Conservation (phyloP, 35 echinoderm and acorn worm species). For the Strongylocentrotus purpuratus region DNA sequence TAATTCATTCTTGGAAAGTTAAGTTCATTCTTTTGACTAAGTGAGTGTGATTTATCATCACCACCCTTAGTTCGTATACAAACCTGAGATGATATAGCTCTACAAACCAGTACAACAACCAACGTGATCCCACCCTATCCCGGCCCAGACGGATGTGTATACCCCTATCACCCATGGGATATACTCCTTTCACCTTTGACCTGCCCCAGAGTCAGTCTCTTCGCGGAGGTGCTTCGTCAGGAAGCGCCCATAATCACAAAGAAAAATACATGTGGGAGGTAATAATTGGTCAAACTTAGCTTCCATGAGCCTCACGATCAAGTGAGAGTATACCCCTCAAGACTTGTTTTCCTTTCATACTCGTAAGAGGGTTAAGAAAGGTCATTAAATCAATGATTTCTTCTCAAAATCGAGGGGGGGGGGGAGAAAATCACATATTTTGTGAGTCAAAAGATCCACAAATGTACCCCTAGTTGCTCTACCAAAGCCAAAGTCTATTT, state of each 20-base stretch:
- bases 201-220: conserved; percentile 33
- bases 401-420: too few relatives aligned
- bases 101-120: too few relatives aligned
- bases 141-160: conserved; percentile 29
- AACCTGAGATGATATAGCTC: neutral
- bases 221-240: conserved; percentile 47
- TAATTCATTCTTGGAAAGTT: neutral
- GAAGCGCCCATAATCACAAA: conserved; percentile 38
- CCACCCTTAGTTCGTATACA: neutral
- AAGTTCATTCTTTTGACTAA: neutral
- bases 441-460: too few relatives aligned
- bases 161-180: conserved; percentile 25
- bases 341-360: neutral
- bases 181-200: conserved; percentile 30
- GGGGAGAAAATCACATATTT: too few relatives aligned
- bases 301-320: neutral
- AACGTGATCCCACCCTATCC: neutral
- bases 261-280: conserved; percentile 53
- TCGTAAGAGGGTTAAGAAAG: neutral
- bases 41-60: conserved; percentile 1
- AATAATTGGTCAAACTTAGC: conserved; percentile 37
- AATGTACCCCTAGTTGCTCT: too few relatives aligned
- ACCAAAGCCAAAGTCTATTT: too few relatives aligned
- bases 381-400: too few relatives aligned
- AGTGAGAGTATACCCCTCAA: neutral